A percentile compares a stretch with the other conserved stretches of the same genome.
phyloP scores from a whole-genome alignment of 2,797 vertebrate genomes.

The Xyrichtys novacula region DNA sequence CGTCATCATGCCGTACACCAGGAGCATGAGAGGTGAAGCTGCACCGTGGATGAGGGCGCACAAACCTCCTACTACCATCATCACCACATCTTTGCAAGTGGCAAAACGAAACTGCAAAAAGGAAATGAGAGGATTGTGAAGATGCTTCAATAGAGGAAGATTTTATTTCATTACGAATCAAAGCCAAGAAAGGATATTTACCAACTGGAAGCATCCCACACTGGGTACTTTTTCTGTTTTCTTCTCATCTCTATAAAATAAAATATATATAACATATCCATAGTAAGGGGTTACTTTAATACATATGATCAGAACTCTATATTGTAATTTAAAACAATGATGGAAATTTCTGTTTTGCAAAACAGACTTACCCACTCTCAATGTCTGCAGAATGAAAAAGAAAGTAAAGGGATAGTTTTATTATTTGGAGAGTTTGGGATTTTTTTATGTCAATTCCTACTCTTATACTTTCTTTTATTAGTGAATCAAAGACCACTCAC shows the following conservation, averaged over 20 bases:
- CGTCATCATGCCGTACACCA: constrained; percentile 92
- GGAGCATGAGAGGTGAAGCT: constrained; percentile 88
- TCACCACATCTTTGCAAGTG: constrained; percentile 85
- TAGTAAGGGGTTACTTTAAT: not conserved
- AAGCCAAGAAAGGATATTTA: constrained; percentile 52
- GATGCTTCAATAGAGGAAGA: rapidly evolving
- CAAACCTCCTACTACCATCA: constrained; percentile 91
- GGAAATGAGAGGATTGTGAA: not conserved
- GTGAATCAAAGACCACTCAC: constrained; percentile 34
- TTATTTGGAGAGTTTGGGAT: too few relatives aligned
- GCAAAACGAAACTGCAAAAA: constrained; percentile 90
- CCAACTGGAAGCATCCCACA: constrained; percentile 86
- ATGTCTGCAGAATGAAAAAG: constrained; percentile 23
- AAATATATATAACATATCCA: too few relatives aligned
- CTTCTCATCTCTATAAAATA: constrained; percentile 69
- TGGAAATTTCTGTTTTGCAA: not conserved
- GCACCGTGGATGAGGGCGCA: constrained; percentile 91
- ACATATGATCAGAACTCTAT: constrained; percentile 14
- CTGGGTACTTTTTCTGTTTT: constrained; percentile 61
- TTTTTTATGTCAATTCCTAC: too few relatives aligned
- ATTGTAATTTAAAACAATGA: not conserved
- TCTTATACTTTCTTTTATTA: too few relatives aligned
- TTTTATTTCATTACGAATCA: not conserved
- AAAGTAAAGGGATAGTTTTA: not conserved
- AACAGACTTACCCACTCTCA: constrained; percentile 62